These are phyloP conservation scores for Neostethus bicornis DNA, from an alignment of 2,797 vertebrate species.

Conservation along the genomic window DNA sequence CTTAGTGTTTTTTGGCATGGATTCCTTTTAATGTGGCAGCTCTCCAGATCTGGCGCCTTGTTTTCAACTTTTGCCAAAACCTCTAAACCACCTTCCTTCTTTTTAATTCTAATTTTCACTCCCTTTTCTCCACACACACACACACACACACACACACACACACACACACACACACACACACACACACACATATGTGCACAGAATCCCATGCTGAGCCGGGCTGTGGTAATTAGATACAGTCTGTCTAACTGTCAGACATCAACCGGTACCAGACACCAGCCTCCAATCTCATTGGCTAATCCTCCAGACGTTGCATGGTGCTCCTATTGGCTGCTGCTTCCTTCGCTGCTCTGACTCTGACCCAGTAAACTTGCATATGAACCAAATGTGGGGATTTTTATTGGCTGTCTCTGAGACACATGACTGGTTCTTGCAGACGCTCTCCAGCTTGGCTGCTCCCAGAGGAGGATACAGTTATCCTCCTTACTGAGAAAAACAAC, in stretches of 20 bases:
- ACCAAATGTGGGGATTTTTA: conserved; percentile 64
- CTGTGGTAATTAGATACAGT: conserved; percentile 80
- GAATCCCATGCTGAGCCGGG: conserved; percentile 67
- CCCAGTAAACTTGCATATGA: conserved; percentile 79
- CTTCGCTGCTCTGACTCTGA: conserved; percentile 71
- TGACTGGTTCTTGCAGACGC: conserved; percentile 64
- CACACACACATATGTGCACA: conserved; percentile 37
- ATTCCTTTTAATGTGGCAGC: conserved; percentile 47
- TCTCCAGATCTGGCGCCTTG: conserved; percentile 63
- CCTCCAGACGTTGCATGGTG: conserved; percentile 52
- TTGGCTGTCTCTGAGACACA: conserved; percentile 81
- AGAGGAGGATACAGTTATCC: conserved; percentile 76
- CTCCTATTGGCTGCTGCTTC: conserved; percentile 70
- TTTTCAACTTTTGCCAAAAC: conserved; percentile 71
- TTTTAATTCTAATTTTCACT: conserved; percentile 68
- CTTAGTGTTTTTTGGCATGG: conserved; percentile 40
- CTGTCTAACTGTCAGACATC: conserved; percentile 81
- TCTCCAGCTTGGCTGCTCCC: conserved; percentile 61
- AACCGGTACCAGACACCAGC: conserved; percentile 77
- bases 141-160: conserved; percentile 44
- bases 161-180: conserved; percentile 35
- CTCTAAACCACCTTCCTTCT: conserved; percentile 65
- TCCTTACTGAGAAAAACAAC: conserved; percentile 75
- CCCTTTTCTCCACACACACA: conserved; percentile 49
- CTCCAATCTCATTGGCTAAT: conserved; percentile 74